phyloP scores from a whole-genome alignment of 2,888 invertebrate genomes.

The Archips crataeganus region DNA sequence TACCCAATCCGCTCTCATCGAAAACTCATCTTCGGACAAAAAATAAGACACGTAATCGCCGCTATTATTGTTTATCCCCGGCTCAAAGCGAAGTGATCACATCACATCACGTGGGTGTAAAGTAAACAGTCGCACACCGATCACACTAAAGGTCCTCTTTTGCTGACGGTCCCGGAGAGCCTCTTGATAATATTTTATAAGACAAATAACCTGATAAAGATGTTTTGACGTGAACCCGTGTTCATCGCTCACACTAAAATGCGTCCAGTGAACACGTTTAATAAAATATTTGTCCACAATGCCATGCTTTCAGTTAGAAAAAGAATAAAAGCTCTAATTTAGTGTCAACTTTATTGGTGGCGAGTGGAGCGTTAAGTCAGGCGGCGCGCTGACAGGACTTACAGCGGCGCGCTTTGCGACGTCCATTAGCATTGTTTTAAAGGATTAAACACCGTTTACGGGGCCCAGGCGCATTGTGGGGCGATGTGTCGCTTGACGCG shows the following conservation, averaged over 20 bases:
- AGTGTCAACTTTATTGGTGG: slow-evolving; percentile 83
- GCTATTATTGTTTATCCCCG: slow-evolving; percentile 83
- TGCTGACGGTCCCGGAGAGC: slow-evolving; percentile 84
- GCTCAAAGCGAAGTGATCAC: slow-evolving; percentile 78
- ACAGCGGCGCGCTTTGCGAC: slow-evolving; percentile 74
- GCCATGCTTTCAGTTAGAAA: slow-evolving; percentile 74
- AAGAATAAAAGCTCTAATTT: slow-evolving; percentile 79
- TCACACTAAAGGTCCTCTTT: slow-evolving; percentile 81
- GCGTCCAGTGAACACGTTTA: slow-evolving; percentile 82
- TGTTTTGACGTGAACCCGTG: slow-evolving; percentile 86
- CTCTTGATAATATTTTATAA: slow-evolving; percentile 86
- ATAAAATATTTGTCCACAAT: slow-evolving; percentile 84
- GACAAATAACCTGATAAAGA: slow-evolving; percentile 86
- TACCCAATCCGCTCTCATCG: slow-evolving; percentile 71
- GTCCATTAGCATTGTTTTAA: slow-evolving; percentile 86
- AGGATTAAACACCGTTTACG: slow-evolving; percentile 81
- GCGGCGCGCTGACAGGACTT: slow-evolving; percentile 79
- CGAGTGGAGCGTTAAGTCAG: slow-evolving; percentile 82
- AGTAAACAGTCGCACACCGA: slow-evolving; percentile 82
- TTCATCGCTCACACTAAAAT: slow-evolving; percentile 85
- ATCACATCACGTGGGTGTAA: slow-evolving; percentile 76
- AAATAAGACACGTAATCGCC: slow-evolving; percentile 83
- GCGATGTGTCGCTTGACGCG: slow-evolving; percentile 70
- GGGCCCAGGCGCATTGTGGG: slow-evolving; percentile 58
- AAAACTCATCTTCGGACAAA: slow-evolving; percentile 75